These are phyloP conservation scores for Odocoileus hemionus DNA, from an alignment of 2,113 vertebrate genomes.

Conservation along the genomic window DNA sequence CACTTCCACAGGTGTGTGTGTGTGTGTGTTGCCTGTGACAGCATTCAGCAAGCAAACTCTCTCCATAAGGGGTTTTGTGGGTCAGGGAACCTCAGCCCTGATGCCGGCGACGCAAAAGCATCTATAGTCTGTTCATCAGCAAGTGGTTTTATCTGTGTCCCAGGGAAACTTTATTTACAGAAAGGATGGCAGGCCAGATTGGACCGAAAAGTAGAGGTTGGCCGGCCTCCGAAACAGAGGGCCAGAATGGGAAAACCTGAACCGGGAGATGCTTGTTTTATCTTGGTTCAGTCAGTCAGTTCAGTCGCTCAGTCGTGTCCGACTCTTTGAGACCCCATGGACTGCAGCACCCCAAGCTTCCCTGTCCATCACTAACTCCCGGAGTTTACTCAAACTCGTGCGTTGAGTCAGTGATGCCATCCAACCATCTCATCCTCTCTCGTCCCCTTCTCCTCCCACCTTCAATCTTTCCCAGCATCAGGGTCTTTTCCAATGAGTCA, in stretches of 20 bases:
- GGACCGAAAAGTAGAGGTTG: not conserved
- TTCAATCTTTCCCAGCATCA: not conserved
- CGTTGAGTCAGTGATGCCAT: not conserved
- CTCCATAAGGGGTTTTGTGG: not conserved
- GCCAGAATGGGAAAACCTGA: not conserved
- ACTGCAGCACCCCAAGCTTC: not conserved
- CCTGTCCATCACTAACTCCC: not conserved
- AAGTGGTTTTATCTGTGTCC: not conserved
- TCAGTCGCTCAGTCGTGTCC: accelerated
- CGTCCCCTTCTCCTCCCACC: accelerated
- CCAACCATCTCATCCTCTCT: not conserved
- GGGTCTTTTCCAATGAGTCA: not conserved
- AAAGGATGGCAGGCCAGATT: not conserved
- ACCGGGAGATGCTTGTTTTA: not conserved
- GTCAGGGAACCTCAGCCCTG: not conserved
- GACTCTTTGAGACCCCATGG: accelerated
- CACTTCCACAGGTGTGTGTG: not conserved
- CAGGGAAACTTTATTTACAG: not conserved
- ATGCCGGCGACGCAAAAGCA: accelerated
- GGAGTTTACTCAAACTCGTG: accelerated
- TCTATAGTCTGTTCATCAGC: not conserved
- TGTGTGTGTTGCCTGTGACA: not conserved
- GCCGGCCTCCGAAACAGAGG: not conserved
- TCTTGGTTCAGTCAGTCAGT: not conserved
- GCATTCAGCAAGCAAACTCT: not conserved